These are phyloP conservation scores for Drosophila eugracilis DNA, from an alignment of 1,140 invertebrate genomes.

Conservation along the genomic window DNA sequence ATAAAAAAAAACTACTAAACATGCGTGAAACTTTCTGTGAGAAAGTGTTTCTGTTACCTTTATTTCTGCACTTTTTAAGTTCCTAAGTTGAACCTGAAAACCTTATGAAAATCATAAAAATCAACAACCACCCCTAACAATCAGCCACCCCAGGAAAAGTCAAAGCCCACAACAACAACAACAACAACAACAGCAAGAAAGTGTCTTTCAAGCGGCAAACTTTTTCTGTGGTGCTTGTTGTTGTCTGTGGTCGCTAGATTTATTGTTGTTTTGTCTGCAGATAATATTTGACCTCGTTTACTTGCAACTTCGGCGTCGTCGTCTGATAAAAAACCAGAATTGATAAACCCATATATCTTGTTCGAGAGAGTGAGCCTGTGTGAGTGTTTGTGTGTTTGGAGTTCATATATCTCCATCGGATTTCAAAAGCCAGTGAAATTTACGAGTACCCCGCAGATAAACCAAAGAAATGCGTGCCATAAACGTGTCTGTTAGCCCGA, in stretches of 20 bases:
- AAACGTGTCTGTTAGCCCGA: conserved; percentile 40
- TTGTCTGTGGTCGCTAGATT: conserved; percentile 71
- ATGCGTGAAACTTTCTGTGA: too few relatives aligned
- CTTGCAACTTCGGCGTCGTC: conserved; percentile 39
- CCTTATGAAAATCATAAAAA: conserved; percentile 1
- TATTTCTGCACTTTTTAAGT: not conserved
- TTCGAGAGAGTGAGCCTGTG: conserved; percentile 19
- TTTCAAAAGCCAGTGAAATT: conserved; percentile 19
- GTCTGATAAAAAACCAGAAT: conserved; percentile 43
- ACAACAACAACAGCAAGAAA: too few relatives aligned
- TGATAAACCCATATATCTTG: conserved; percentile 35
- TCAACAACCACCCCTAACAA: conserved; percentile 21
- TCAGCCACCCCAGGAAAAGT: conserved; percentile 21
- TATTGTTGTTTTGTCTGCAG: conserved; percentile 76
- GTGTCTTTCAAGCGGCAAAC: conserved; percentile 29
- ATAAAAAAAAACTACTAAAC: too few relatives aligned
- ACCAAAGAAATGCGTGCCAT: conserved; percentile 67
- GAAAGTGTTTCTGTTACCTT: not conserved
- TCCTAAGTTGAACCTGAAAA: not conserved
- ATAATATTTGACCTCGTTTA: conserved; percentile 78
- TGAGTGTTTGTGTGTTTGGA: conserved; percentile 9
- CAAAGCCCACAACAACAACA: conserved; percentile 20
- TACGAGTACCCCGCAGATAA: conserved; percentile 10
- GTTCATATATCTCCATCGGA: conserved; percentile 20
- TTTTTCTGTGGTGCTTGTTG: conserved; percentile 33